Base-by-base conservation (phyloP, 1,140 invertebrate species). In the Goniozus legneri region DNA sequence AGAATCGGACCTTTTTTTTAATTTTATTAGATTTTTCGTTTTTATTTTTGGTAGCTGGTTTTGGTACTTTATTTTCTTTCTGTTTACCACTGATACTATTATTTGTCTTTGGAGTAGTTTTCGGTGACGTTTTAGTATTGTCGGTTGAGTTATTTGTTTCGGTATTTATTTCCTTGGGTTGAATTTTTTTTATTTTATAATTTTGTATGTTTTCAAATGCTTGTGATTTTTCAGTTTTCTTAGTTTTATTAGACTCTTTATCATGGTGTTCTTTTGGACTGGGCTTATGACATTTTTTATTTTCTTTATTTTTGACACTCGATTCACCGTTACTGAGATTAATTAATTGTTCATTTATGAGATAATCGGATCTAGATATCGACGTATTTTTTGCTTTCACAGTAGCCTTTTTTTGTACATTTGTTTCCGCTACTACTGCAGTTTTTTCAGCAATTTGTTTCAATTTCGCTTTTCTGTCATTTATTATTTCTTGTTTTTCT, bases 1-100 rank as follows among this genome's bases (percentile, higher is more conserved):
- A 50, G n/a, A 68, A 71, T 2, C 52, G 50, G 1, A 65, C 66
- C 18, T 15, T 48, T 37, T 66, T 67, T 44, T 50, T 13, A 13
- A 10, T 35, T 15, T 38, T 37, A 0, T 2, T 2, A 21, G 0
- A n/a, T 34, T 49, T 37, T 0, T 18, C 44, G 12, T 2, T 15
- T 13, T 13, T 37, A 15, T 10, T n/a, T n/a, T n/a, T n/a, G n/a
- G n/a, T 15, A 3, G 14, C 38, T 3, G 14, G 21, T 8, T 44
- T 22, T 12, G 8, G 7, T 31, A 45, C 15, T 45, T 30, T 43
- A 47, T 37, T 40, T 45, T 46, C 37, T 14, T 53, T 51, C 13
- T 39, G 34, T n/a, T n/a, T n/a, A n/a, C n/a, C 0, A 15, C 2
- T 2, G 24, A 4, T n/a, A 15, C 3, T n/a, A n/a, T n/a, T n/a